phyloP scores from a whole-genome alignment of 35 echinoderm and acorn worm genomes.

The Ptychodera flava region DNA sequence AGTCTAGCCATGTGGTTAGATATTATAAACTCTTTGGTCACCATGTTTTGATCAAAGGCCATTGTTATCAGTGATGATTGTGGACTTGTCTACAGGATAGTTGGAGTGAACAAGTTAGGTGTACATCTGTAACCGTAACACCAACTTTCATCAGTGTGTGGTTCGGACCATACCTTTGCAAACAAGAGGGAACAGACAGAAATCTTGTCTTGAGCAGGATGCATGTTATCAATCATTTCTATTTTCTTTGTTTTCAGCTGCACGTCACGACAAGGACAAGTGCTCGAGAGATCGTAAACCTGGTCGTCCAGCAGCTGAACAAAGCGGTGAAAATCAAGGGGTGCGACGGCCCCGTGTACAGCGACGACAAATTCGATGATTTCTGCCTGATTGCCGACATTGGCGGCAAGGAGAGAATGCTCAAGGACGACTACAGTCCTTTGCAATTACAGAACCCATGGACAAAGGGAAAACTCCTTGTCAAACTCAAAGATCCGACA shows the following conservation, averaged over 20 bases:
- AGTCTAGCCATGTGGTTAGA: too few relatives aligned
- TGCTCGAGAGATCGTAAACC: slow-evolving; percentile 81
- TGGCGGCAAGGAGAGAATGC: slow-evolving; percentile 64
- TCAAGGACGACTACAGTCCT: slow-evolving; percentile 72
- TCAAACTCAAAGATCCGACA: slow-evolving; percentile 57
- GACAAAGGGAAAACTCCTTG: slow-evolving; percentile 89
- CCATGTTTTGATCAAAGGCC: too few relatives aligned
- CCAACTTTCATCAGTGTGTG: too few relatives aligned
- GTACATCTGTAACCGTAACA: too few relatives aligned
- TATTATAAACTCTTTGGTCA: too few relatives aligned
- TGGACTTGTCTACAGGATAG: too few relatives aligned
- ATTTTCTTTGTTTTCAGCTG: slow-evolving; percentile 46
- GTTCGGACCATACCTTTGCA: too few relatives aligned
- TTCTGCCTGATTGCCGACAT: slow-evolving; percentile 87
- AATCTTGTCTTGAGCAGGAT: too few relatives aligned
- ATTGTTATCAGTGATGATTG: too few relatives aligned
- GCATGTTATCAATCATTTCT: too few relatives aligned
- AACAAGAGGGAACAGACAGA: too few relatives aligned
- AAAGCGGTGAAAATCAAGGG: slow-evolving; percentile 76
- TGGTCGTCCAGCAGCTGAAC: slow-evolving; percentile 95
- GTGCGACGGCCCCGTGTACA: slow-evolving; percentile 43
- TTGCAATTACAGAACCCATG: slow-evolving; percentile 92
- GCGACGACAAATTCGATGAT: slow-evolving; percentile 52
- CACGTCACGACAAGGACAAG: slow-evolving; percentile 92
- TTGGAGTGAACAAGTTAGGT: too few relatives aligned